These are phyloP conservation scores for Antechinus stuartii DNA, from an alignment of 2,113 vertebrate genomes.

Conservation along the genomic window DNA sequence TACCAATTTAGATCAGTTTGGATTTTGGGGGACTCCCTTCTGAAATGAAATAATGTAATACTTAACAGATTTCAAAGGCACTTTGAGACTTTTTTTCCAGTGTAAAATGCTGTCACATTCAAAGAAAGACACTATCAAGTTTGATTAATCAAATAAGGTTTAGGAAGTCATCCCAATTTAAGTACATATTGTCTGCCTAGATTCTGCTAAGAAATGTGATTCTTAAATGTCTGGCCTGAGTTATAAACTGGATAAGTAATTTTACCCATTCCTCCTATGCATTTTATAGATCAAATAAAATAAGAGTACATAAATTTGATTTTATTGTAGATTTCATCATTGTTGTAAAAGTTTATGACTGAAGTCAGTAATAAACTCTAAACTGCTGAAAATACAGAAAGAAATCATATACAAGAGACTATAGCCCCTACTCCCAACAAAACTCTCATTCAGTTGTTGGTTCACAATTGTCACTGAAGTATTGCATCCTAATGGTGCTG, in stretches of 20 bases:
- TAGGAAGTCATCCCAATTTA: slow-evolving; percentile 14
- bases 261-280: slow-evolving; percentile 52
- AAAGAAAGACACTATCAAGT: neutral
- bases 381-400: slow-evolving; percentile 54
- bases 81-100: neutral
- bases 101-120: neutral
- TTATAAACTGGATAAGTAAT: slow-evolving; percentile 60
- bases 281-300: slow-evolving; percentile 76
- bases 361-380: slow-evolving; percentile 64
- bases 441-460: slow-evolving; percentile 50
- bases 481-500: neutral
- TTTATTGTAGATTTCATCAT: slow-evolving; percentile 72
- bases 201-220: neutral
- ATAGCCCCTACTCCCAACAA: neutral
- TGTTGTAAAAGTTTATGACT: slow-evolving; percentile 77
- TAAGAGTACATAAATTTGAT: slow-evolving; percentile 70
- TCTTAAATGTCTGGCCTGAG: slow-evolving; percentile 58
- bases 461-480: slow-evolving; percentile 41
- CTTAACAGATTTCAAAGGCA: neutral
- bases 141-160: slow-evolving; percentile 5
- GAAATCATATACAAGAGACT: slow-evolving; percentile 15
- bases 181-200: neutral
- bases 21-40: neutral
- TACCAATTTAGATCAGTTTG: neutral
- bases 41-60: neutral